Conservation (phyloP, 2,797 vertebrate genomes). For the Takifugu rubripes region DNA sequence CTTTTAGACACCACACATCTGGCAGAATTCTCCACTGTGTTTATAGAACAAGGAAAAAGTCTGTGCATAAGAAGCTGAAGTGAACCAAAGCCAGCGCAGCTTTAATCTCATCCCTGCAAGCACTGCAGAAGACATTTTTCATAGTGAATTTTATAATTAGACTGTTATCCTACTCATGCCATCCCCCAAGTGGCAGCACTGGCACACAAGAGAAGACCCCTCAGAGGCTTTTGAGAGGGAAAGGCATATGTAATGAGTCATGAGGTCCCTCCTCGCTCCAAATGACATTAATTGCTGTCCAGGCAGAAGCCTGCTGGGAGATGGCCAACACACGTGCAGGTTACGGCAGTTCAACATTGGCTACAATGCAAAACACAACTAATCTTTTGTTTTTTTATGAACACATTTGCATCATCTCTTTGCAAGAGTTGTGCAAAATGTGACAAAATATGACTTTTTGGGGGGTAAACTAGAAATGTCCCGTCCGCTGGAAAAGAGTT, state of each 20-base stretch:
- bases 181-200: conserved; percentile 52
- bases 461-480: no score
- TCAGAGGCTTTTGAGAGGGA: conserved; percentile 54
- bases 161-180: conserved; percentile 60
- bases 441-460: conserved; percentile 11
- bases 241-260: conserved; percentile 69
- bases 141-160: conserved; percentile 60
- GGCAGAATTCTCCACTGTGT: conserved; percentile 5
- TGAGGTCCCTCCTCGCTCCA: conserved; percentile 51
- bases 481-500: no score
- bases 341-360: conserved; percentile 22
- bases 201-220: conserved; percentile 46
- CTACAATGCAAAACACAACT: conserved; percentile 11
- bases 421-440: neutral
- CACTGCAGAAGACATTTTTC: conserved; percentile 47
- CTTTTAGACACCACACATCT: conserved; percentile 20
- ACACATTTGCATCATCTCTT: conserved; percentile 8
- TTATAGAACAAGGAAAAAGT: conserved; percentile 19
- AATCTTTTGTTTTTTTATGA: neutral
- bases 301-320: conserved; percentile 64
- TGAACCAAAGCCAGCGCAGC: conserved; percentile 39
- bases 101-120: conserved; percentile 58
- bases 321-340: conserved; percentile 39
- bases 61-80: conserved; percentile 25
- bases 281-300: conserved; percentile 65